These are phyloP conservation scores for Epinephelus lanceolatus DNA, from an alignment of 2,113 vertebrate genomes.

Conservation along the genomic window DNA sequence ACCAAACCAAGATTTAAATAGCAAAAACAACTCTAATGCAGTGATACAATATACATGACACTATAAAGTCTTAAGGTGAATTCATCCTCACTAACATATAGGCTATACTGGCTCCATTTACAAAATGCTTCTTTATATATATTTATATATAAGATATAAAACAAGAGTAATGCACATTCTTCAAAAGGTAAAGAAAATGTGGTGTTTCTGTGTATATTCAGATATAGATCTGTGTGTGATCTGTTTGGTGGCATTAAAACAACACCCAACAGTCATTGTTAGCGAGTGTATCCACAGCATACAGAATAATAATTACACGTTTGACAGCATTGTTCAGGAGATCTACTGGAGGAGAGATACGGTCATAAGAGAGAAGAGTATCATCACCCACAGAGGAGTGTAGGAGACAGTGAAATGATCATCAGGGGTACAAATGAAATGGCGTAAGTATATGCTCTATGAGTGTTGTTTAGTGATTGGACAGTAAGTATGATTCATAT, in stretches of 20 bases:
- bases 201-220: constrained; percentile 47
- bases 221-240: constrained; percentile 51
- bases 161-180: constrained; percentile 82
- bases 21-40: constrained; percentile 86
- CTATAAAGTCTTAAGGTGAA: constrained; percentile 80
- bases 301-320: constrained; percentile 47
- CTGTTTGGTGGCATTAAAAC: constrained; percentile 65
- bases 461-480: constrained; percentile 8
- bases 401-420: neutral
- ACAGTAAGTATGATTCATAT: neutral
- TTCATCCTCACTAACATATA: constrained; percentile 74
- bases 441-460: neutral
- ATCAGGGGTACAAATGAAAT: neutral
- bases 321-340: constrained; percentile 27
- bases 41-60: constrained; percentile 85
- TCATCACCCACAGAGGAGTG: neutral
- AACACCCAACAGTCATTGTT: constrained; percentile 46
- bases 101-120: constrained; percentile 84
- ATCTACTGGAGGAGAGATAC: constrained; percentile 8
- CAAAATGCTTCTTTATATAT: constrained; percentile 80
- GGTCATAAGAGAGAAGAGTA: neutral
- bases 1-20: constrained; percentile 90
- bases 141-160: constrained; percentile 81
- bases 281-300: constrained; percentile 58
- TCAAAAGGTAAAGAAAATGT: constrained; percentile 53